Evolutionary conservation across 2,888 invertebrate genomes (phyloP).

Genomic region (Brachyptera putata): DNA sequence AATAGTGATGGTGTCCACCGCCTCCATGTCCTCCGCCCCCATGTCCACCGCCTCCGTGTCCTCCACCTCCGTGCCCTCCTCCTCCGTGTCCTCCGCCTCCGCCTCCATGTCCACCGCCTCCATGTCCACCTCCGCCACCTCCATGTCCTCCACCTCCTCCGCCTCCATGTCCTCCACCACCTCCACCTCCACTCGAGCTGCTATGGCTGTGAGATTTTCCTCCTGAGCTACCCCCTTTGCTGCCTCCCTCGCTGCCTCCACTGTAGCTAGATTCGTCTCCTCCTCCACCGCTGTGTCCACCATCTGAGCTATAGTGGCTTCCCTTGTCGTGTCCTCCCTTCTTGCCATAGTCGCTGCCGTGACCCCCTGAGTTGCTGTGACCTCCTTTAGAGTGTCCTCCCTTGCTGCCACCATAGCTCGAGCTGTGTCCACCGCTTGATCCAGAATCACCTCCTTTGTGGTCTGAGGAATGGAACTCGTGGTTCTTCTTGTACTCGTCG

Average conservation of each 20-base stretch:
- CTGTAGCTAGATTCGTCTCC: conserved; percentile 44
- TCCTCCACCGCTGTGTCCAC: conserved; percentile 42
- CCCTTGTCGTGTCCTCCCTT: conserved; percentile 36
- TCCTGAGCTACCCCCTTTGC: conserved; percentile 35
- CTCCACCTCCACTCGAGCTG: conserved; percentile 11
- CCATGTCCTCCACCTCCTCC: neutral
- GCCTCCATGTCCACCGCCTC: neutral
- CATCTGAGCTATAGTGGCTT: conserved; percentile 33
- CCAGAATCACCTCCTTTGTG: conserved; percentile 35
- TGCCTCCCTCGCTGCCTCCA: conserved; percentile 39
- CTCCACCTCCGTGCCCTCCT: neutral
- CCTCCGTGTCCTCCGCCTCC: neutral
- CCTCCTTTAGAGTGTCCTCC: conserved; percentile 35
- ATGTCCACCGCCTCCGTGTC: conserved; percentile 3
- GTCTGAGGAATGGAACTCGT: conserved; percentile 36
- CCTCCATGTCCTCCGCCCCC: neutral
- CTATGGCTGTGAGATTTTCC: conserved; percentile 32
- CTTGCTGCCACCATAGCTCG: conserved; percentile 33
- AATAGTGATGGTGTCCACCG: neutral
- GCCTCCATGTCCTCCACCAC: neutral
- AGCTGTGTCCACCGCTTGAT: conserved; percentile 34
- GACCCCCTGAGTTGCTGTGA: conserved; percentile 31
- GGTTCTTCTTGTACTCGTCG: conserved; percentile 36
- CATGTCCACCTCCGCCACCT: neutral
- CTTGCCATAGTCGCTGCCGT: conserved; percentile 32